These are phyloP conservation scores for Tachycineta bicolor DNA, from an alignment of 2,113 vertebrate genomes.

Conservation along the genomic window DNA sequence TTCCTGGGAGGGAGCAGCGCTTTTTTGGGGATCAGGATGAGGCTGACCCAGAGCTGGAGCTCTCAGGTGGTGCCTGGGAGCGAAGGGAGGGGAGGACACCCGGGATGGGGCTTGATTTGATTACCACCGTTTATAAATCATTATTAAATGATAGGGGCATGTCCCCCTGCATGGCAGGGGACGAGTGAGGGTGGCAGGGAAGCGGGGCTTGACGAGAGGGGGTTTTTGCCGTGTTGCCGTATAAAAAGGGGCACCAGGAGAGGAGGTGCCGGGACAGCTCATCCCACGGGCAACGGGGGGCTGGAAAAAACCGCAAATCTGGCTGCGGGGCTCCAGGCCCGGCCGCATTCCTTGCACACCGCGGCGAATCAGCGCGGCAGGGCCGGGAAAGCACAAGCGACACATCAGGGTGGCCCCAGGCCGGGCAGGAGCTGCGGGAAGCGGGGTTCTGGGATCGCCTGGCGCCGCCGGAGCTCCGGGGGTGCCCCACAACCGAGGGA, in stretches of 20 bases:
- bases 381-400: not conserved
- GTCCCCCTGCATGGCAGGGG: not conserved
- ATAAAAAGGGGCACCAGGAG: not conserved
- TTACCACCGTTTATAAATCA: accelerated
- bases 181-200: accelerated
- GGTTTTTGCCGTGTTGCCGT: accelerated
- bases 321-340: not conserved
- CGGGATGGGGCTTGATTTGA: not conserved
- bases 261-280: not conserved
- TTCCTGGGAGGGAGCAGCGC: not conserved
- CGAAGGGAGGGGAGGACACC: accelerated
- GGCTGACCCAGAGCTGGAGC: not conserved
- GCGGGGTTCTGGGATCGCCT: accelerated
- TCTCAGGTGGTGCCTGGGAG: not conserved
- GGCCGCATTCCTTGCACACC: constrained; percentile 12
- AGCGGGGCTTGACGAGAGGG: accelerated
- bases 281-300: accelerated
- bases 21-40: not conserved
- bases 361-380: constrained; percentile 53
- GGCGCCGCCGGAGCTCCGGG: not conserved
- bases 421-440: not conserved
- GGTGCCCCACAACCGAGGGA: not conserved
- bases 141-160: accelerated
- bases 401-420: not conserved
- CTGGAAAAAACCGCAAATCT: accelerated